Evolutionary conservation across 2,113 vertebrate genomes (phyloP).

Genomic region (Isichthys henryi): DNA sequence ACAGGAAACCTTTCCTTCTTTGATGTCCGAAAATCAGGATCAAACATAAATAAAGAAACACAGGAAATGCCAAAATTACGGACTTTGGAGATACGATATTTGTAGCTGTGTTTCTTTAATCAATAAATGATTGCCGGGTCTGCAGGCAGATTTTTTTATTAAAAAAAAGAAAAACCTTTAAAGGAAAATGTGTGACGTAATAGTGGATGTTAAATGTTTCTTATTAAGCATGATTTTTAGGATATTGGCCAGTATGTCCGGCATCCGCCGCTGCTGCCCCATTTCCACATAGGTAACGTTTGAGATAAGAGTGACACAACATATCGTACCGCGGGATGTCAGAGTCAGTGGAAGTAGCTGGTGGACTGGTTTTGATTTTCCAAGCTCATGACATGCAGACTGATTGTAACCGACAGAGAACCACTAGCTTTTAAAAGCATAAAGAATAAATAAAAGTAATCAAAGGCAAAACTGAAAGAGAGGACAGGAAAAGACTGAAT

Average conservation of each 20-base stretch:
- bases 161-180: slow-evolving; percentile 8
- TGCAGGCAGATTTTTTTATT: slow-evolving; percentile 21
- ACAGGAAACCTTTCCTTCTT: slow-evolving; percentile 30
- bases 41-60: slow-evolving; percentile 30
- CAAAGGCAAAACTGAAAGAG: background rate
- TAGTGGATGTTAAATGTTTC: slow-evolving; percentile 41
- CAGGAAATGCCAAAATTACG: slow-evolving; percentile 23
- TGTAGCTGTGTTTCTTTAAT: slow-evolving; percentile 41
- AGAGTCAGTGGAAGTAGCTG: background rate
- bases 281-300: background rate
- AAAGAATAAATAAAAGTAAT: background rate
- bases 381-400: background rate
- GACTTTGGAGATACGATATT: slow-evolving; percentile 35
- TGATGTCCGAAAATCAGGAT: slow-evolving; percentile 29
- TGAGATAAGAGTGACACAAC: background rate
- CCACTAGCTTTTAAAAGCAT: background rate
- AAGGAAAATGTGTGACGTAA: slow-evolving; percentile 46
- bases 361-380: background rate
- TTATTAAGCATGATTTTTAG: slow-evolving; percentile 43
- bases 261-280: background rate
- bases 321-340: background rate
- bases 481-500: background rate
- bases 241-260: slow-evolving; percentile 26
- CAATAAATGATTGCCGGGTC: slow-evolving; percentile 33
- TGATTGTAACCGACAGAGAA: background rate